A percentile compares a stretch with the other conserved stretches of the same genome.
phyloP scores from a whole-genome alignment of 2,888 invertebrate genomes.

The Mechanitis mazaeus region DNA sequence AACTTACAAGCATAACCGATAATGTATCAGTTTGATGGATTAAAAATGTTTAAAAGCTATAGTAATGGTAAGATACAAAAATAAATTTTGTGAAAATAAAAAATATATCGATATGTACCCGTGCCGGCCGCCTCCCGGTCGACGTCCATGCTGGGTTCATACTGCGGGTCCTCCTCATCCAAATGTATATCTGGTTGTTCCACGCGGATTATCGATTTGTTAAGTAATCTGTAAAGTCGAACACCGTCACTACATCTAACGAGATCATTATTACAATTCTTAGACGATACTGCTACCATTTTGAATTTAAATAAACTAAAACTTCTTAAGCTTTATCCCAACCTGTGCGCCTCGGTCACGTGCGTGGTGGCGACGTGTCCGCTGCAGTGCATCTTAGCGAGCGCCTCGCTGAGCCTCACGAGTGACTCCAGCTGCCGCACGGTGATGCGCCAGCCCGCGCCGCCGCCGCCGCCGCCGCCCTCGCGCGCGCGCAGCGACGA shows the following conservation, averaged over 20 bases:
- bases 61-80: too few relatives aligned
- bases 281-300: too few relatives aligned
- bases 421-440: constrained; percentile 90
- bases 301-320: too few relatives aligned
- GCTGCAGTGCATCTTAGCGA: constrained; percentile 96
- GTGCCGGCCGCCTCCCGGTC: constrained; percentile 65
- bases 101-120: constrained; percentile 26
- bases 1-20: too few relatives aligned
- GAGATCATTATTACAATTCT: too few relatives aligned
- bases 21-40: too few relatives aligned
- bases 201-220: constrained; percentile 97
- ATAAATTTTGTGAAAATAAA: too few relatives aligned
- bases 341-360: constrained; percentile 82
- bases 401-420: constrained; percentile 96
- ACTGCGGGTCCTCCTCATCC: constrained; percentile 83
- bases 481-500: constrained; percentile 91
- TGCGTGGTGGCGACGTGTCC: constrained; percentile 91
- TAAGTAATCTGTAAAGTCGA: constrained; percentile 79
- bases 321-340: background rate
- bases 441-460: constrained; percentile 93
- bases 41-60: too few relatives aligned
- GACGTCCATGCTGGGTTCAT: constrained; percentile 74
- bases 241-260: too few relatives aligned
- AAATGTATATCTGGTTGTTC: constrained; percentile 98
- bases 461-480: constrained; percentile 78